These are phyloP conservation scores for Holothuria glaberrima DNA, from an alignment of 35 echinoderm and acorn worm genomes.

Conservation along the genomic window DNA sequence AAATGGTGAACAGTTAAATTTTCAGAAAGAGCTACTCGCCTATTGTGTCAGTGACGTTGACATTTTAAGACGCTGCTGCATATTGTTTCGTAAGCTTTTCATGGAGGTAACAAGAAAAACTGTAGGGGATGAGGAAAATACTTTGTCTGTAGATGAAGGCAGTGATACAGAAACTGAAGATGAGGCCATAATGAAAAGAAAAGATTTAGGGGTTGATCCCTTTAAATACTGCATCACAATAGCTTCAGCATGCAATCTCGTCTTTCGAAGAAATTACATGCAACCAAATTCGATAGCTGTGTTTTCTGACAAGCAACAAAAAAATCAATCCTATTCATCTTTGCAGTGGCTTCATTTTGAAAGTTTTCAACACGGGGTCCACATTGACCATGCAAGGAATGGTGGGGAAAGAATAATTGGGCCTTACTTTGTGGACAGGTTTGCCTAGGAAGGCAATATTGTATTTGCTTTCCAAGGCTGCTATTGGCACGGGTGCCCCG, in stretches of 20 bases:
- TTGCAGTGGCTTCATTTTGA: constrained; percentile 67
- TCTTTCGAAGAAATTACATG: constrained; percentile 65
- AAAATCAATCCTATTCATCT: constrained; percentile 43
- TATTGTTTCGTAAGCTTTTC: constrained; percentile 64
- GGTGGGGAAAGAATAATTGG: constrained; percentile 56
- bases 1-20: constrained; percentile 41
- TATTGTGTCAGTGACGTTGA: constrained; percentile 74
- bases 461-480: constrained; percentile 59
- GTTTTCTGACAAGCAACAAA: constrained; percentile 25
- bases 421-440: constrained; percentile 56
- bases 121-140: background rate
- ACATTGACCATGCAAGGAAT: constrained; percentile 66
- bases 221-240: constrained; percentile 74
- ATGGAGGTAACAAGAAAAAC: constrained; percentile 20
- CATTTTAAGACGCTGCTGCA: constrained; percentile 67
- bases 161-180: background rate
- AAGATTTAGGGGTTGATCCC: constrained; percentile 33
- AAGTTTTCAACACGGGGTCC: background rate
- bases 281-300: constrained; percentile 60
- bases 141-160: background rate
- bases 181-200: no score
- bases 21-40: constrained; percentile 55
- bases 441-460: background rate
- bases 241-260: constrained; percentile 69
- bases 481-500: constrained; percentile 61